Conservation (phyloP, 2,888 invertebrate species). For the Meiosimyza platycephala region DNA sequence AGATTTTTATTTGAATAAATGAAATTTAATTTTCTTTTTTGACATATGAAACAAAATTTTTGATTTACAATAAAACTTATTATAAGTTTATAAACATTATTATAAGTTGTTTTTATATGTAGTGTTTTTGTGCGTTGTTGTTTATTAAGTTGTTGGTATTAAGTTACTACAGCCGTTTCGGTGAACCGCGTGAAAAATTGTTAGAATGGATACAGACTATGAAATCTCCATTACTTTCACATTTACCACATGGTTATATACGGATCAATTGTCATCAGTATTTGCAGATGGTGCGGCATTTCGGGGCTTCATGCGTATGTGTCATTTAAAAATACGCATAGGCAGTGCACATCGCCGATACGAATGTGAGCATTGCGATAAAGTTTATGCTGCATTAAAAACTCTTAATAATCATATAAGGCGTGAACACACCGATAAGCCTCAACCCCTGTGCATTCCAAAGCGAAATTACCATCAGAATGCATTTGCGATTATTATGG, state of each 20-base stretch:
- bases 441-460: too few species aligned
- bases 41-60: too few species aligned
- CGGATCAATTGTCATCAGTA: slow-evolving; percentile 84
- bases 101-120: too few species aligned
- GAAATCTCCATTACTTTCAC: slow-evolving; percentile 79
- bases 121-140: too few species aligned
- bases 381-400: not conserved
- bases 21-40: too few species aligned
- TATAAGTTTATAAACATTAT: too few species aligned
- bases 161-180: too few species aligned
- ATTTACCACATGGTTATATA: slow-evolving; percentile 78
- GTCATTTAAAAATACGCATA: not conserved
- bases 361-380: not conserved
- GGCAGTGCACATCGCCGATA: not conserved
- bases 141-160: too few species aligned
- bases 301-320: slow-evolving; percentile 85
- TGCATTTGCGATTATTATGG: slow-evolving; percentile 27
- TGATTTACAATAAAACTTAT: too few species aligned
- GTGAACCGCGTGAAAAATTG: slow-evolving; percentile 83
- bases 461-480: not conserved
- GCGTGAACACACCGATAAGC: not conserved
- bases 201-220: slow-evolving; percentile 76
- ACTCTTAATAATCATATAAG: not conserved
- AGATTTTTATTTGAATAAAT: too few species aligned
- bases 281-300: slow-evolving; percentile 85